These are phyloP conservation scores for Orycteropus afer DNA, from an alignment of 2,113 vertebrate genomes.

Conservation along the genomic window DNA sequence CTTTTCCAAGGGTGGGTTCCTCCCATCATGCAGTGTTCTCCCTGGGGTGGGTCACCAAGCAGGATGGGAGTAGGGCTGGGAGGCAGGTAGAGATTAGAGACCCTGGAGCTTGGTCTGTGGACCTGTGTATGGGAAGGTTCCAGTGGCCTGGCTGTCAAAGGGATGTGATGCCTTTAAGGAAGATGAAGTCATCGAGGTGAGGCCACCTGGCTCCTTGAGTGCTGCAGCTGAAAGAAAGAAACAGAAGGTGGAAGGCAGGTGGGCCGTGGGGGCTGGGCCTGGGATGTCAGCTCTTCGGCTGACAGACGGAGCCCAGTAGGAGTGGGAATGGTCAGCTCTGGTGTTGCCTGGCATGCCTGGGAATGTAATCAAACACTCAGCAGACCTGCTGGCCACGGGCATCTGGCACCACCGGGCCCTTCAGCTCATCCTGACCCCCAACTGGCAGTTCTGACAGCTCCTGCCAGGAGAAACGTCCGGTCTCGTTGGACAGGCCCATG, in stretches of 20 bases:
- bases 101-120: background rate
- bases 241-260: slow-evolving; percentile 85
- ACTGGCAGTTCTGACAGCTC: background rate
- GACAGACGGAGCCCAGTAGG: slow-evolving; percentile 85
- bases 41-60: background rate
- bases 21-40: background rate
- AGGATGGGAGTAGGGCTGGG: background rate
- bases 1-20: background rate
- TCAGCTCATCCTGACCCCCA: background rate
- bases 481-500: background rate
- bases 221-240: slow-evolving; percentile 73
- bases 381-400: slow-evolving; percentile 58
- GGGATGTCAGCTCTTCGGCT: slow-evolving; percentile 77
- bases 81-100: background rate
- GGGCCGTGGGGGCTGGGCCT: slow-evolving; percentile 79
- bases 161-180: slow-evolving; percentile 82
- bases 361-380: slow-evolving; percentile 72
- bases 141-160: background rate
- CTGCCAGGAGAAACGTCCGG: slow-evolving; percentile 51
- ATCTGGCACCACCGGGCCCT: slow-evolving; percentile 31
- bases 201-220: slow-evolving; percentile 83
- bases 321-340: slow-evolving; percentile 54
- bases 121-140: background rate
- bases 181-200: slow-evolving; percentile 85
- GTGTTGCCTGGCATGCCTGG: slow-evolving; percentile 69